A percentile compares a stretch with the other conserved stretches of the same genome.
Conservation (phyloP, 1,140 invertebrate species). For the Eupeodes corollae region DNA sequence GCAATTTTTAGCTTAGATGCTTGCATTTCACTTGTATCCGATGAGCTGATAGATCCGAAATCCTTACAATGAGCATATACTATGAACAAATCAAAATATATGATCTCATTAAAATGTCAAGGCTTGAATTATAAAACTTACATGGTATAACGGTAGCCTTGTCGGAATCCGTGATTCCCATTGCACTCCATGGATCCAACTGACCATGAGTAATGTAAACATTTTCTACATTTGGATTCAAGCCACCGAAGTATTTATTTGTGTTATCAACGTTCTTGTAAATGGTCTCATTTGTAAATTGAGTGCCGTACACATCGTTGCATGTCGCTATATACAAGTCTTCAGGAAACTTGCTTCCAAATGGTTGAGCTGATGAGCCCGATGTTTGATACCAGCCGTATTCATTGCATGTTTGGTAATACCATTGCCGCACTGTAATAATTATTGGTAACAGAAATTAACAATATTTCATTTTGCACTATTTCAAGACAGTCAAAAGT, state of each 20-base stretch:
- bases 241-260: slow-evolving; percentile 49
- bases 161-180: slow-evolving; percentile 45
- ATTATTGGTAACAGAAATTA: not conserved
- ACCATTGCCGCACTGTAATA: slow-evolving; percentile 51
- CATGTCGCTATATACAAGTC: slow-evolving; percentile 57
- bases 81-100: slow-evolving; percentile 9
- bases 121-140: slow-evolving; percentile 8
- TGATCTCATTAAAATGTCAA: not conserved
- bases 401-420: slow-evolving; percentile 73
- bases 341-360: slow-evolving; percentile 48
- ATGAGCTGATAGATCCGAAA: slow-evolving; percentile 43
- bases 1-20: slow-evolving; percentile 46
- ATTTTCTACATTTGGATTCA: slow-evolving; percentile 44
- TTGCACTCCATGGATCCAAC: slow-evolving; percentile 52
- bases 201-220: slow-evolving; percentile 50
- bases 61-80: slow-evolving; percentile 62
- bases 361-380: slow-evolving; percentile 47
- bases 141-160: slow-evolving; percentile 39
- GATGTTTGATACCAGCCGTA: slow-evolving; percentile 74
- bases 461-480: too few species aligned
- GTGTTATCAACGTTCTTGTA: slow-evolving; percentile 42
- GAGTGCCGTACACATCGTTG: slow-evolving; percentile 48
- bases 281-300: slow-evolving; percentile 41
- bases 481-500: too few species aligned
- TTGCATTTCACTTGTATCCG: slow-evolving; percentile 46